Percentiles rank a stretch among this genome's conserved stretches.
phyloP scores from a whole-genome alignment of 2,113 vertebrate species.

The Siniperca knerii region DNA sequence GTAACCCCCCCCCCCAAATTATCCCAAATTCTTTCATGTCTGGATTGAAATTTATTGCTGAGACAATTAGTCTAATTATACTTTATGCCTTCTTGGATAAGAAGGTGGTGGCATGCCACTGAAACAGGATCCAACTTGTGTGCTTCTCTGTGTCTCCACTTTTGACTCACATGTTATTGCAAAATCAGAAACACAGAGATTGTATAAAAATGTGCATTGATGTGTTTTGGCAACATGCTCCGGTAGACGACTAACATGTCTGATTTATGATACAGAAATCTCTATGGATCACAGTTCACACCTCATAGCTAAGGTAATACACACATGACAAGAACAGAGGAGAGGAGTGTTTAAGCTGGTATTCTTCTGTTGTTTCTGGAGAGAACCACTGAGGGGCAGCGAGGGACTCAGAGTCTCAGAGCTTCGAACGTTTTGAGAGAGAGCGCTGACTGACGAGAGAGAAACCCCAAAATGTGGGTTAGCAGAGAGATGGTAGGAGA shows the following conservation, averaged over 20 bases:
- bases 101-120: conserved; percentile 52
- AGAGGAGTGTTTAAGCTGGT: conserved; percentile 5
- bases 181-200: conserved; percentile 47
- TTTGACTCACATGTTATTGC: conserved; percentile 59
- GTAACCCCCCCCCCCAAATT: conserved; percentile 20
- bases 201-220: conserved; percentile 22
- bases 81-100: conserved; percentile 55
- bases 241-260: neutral
- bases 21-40: conserved; percentile 79
- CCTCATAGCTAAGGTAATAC: conserved; percentile 45
- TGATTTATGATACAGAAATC: conserved; percentile 61
- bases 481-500: conserved; percentile 23
- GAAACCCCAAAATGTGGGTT: conserved; percentile 39
- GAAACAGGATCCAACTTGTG: conserved; percentile 74
- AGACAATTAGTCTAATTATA: conserved; percentile 82
- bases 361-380: conserved; percentile 8
- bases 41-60: conserved; percentile 80
- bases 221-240: conserved; percentile 48
- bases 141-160: conserved; percentile 35
- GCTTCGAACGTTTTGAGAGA: neutral
- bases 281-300: conserved; percentile 40
- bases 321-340: conserved; percentile 22
- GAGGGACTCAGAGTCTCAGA: conserved; percentile 26
- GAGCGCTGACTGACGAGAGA: neutral
- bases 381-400: conserved; percentile 22